Evolutionary conservation across 2,888 invertebrate genomes (phyloP), one percentile per base, ranked within the genome.

Genomic region (Thumatha senex): DNA sequence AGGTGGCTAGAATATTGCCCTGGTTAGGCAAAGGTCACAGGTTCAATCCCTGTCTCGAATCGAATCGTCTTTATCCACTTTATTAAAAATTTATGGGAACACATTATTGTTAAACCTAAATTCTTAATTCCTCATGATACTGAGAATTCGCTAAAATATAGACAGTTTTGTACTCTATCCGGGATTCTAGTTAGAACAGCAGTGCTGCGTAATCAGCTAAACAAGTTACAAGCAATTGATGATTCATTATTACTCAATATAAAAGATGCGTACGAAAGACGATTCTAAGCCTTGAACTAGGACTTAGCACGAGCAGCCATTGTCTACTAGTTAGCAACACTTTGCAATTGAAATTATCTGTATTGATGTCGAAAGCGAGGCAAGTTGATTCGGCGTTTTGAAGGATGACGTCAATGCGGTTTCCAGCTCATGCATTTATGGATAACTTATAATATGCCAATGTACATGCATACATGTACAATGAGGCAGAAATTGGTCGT

Each of bases 401-500:
- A 43, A 36, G 46, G 29, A 31, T 66, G 72, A 70, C 72, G 74
- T 61, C 61, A 63, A 51, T 67, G 66, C 54, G 68, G 69, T 73
- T 69, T 58, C 41, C 52, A 63, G 54, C 55, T 51, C 56, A 42
- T 56, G 18, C 48, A 39, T 41, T 39, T 40, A 55, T 56, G 24
- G 46, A 51, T 49, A 51, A 51, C 31, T 41, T 43, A 54, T 61
- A 46, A 31, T 39, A 55, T 24, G 5, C 5, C 5, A 4, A 24
- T 5, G 3, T 24, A 4, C 5, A 24, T 24, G 18, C 18, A n/a
- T n/a, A n/a, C 18, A 24, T 24, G 18, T 24, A 24, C 18, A 70
- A 73, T 70, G 58, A 65, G 63, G 48, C 56, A 69, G 62, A 71
- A 62, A 61, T 51, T 54, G 71, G 72, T 54, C 72, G 74, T 74